These are phyloP conservation scores for Synchiropus splendidus DNA, from an alignment of 2,113 vertebrate species.

Conservation along the genomic window DNA sequence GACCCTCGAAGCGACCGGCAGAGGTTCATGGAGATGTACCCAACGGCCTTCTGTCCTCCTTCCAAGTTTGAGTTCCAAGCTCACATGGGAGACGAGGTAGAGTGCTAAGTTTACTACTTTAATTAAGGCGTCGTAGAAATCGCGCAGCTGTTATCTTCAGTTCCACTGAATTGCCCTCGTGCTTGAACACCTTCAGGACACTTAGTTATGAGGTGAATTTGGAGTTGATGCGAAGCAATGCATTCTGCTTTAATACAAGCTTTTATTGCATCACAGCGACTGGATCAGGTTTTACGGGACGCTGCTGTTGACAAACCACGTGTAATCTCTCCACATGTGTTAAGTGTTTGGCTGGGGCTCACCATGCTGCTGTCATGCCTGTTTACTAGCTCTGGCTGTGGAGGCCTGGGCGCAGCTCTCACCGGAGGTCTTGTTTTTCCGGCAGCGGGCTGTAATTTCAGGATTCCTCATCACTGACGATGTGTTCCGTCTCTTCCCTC, in stretches of 20 bases:
- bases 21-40: constrained; percentile 98
- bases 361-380: constrained; percentile 40
- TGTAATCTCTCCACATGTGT: too few species aligned
- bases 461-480: neutral
- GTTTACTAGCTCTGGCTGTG: constrained; percentile 34
- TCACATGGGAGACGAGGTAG: constrained; percentile 96
- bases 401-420: too few species aligned
- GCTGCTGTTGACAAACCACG: constrained; percentile 29
- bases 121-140: too few species aligned
- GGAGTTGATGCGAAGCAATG: too few species aligned
- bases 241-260: too few species aligned
- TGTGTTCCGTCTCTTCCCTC: neutral
- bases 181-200: too few species aligned
- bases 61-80: constrained; percentile 93
- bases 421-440: neutral
- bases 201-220: too few species aligned
- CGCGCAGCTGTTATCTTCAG: too few species aligned
- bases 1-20: constrained; percentile 94
- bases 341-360: too few species aligned
- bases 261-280: too few species aligned
- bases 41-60: constrained; percentile 89
- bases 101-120: too few species aligned
- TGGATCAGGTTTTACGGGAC: constrained; percentile 29
- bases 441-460: neutral
- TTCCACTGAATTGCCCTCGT: too few species aligned